Base-by-base conservation (phyloP, 1,140 invertebrate genomes). In the Lordiphosa mommai region DNA sequence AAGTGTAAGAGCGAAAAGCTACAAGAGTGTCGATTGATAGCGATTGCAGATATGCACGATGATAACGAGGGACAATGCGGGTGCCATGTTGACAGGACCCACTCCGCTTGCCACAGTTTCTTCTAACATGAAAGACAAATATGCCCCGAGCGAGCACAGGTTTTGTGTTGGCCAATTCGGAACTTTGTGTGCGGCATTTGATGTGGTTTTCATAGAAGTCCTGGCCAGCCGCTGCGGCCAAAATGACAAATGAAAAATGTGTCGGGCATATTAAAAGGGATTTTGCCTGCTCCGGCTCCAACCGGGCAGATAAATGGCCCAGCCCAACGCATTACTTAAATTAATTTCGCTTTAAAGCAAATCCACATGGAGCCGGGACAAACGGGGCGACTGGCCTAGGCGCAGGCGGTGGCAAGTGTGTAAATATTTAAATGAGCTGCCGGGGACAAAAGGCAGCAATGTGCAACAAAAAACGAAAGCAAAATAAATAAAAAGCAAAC, bases 161-260 rank as follows among this genome's bases (percentile, higher is more conserved):
- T 43, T 67, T 34, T 63, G 29, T 36, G 66, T 65, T 37, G 44
- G 63, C 52, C 32, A 48, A 56, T 66, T 57, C 16, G 4, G 38
- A 33, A 16, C n/a, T 43, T 2, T 34, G 30, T 49, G 32, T 23
- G 47, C 12, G 51, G 44, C 50, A 40, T 55, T 64, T 76, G 67
- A 72, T 77, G 73, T 73, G 73, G 72, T 65, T 52, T 68, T 33
- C 49, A 17, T 27, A 27, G 23, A 27, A 27, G 23, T 27, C 23
- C 29, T 61, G 51, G 58, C 47, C 51, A 66, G 48, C 44, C 30
- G 46, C 34, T 41, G 58, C 49, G 57, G 34, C 50, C 46, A 13
- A 66, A 43, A 36, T 82, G 76, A 82, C 76, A 82, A 85, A 84
- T 82, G 77, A 77, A 77, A 82, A 82, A 82, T 82, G 77, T 82